Base-by-base conservation (phyloP, 1,140 invertebrate genomes). In the Sinella curviseta region DNA sequence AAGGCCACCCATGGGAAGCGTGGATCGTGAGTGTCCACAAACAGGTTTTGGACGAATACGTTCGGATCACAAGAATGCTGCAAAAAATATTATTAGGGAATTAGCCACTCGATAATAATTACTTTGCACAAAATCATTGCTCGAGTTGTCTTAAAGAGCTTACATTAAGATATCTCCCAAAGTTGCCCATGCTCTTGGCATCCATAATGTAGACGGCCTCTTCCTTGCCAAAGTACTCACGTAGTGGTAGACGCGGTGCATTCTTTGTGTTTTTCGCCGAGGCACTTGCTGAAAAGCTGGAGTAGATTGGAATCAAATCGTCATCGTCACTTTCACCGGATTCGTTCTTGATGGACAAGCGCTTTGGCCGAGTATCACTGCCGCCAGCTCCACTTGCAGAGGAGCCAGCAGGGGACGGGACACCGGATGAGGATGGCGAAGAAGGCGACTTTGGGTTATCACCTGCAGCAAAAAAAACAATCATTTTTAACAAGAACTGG, bases 1-100 rank as follows among this genome's bases (percentile, higher is more conserved):
- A 99, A 99, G 3, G 97, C 94, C 0, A 99, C 94, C 96, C 96
- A 98, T 0, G 97, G 97, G 86, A 98, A 98, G 20, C 97, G 90
- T 1, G 97, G 90, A 87, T 99, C 97, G 87, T 99, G 97, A 0
- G 96, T 98, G 86, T 99, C 97, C 30, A 98, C 96, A 87, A 99
- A 98, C 3, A 99, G 96, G 88, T 98, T 98, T 88, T 99, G 97
- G 0, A 99, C 97, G 88, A 97, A 98, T 3, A 97, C 92, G 87
- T 99, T 99, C 14, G 97, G 97, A 73, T 90, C 90, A 86, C 97
- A 99, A 0, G 95, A 97, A 87, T 99, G 95, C 95, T 97, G 89
- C 81, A 91, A 90, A 86, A 81, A n/a, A 73, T 78, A 77, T 48
- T 33, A 70, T 81, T 35, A 77, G 55, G 30, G n/a, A n/a, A n/a